Base-by-base conservation (phyloP, 2,888 invertebrate genomes). In the Amiota mariae region DNA sequence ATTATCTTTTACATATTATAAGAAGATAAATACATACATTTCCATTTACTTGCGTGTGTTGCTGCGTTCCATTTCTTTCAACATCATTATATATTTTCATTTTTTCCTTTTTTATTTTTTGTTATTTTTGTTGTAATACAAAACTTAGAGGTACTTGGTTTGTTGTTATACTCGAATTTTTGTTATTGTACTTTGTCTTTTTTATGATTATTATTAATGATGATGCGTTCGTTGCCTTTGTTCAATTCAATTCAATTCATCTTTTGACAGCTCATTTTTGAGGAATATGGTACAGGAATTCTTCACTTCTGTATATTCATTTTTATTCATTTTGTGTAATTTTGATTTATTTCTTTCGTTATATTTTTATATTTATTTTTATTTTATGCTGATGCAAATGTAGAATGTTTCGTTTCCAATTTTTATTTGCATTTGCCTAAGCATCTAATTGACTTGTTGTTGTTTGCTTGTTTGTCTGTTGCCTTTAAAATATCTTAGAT, bases 171-270 rank as follows among this genome's bases (percentile, higher is more conserved):
- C 8, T 12, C 20, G 15, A 1, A 66, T 66, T 66, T 66, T 64
- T 15, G 8, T 73, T 80, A 56, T 80, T 81, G 73, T 75, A 80
- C 79, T 70, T 77, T 83, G 36, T 36, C 36, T 36, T 36, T 36
- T 36, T 36, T 36, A 36, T 36, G 36, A 36, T 83, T 81, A 85
- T 83, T 82, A 83, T 84, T 85, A 85, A 84, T 85, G 84, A 83
- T 83, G 83, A 81, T 82, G 77, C 78, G 78, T 78, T 76, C 74
- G 71, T 80, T 36, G 36, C 36, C 36, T 36, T 78, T 76, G 51
- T 77, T 12, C 51, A 36, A 54, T 68, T 59, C 51, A 36, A 54
- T 68, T 59, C 67, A 24, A 18, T 15, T 51, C 36, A 36, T 36
- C 36, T 36, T 36, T n/a, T n/a, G 54, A 71, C 36, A 67, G 70